A percentile compares a stretch with the other conserved stretches of the same genome.
Evolutionary conservation across 1,140 invertebrate genomes (phyloP).

Genomic region (Drosophila yakuba): DNA sequence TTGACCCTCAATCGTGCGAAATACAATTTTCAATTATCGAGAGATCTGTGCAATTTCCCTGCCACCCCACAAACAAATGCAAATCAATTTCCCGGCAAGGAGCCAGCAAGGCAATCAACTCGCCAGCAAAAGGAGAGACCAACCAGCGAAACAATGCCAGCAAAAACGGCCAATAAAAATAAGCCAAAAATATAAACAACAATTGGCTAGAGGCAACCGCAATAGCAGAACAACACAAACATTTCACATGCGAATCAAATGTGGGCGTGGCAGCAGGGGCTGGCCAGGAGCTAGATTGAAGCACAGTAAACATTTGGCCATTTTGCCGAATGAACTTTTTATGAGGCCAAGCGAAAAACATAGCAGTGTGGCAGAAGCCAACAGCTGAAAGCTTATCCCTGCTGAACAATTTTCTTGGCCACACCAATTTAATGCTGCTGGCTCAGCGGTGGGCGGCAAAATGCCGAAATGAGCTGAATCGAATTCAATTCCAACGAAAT

Average conservation of each 20-base stretch:
- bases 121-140: conserved; percentile 8
- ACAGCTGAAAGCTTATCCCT: conserved; percentile 41
- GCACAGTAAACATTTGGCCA: conserved; percentile 64
- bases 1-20: conserved; percentile 30
- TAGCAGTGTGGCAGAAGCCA: conserved; percentile 17
- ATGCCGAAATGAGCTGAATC: conserved; percentile 30
- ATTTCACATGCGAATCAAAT: conserved; percentile 25
- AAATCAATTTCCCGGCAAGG: conserved; percentile 56
- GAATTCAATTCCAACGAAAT: conserved; percentile 63
- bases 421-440: conserved; percentile 56
- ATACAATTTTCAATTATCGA: conserved; percentile 74
- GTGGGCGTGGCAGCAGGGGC: conserved; percentile 23
- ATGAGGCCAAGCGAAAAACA: conserved; percentile 44
- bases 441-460: conserved; percentile 22
- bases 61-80: conserved; percentile 40
- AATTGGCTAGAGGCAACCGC: conserved; percentile 61
- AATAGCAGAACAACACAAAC: conserved; percentile 18
- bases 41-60: conserved; percentile 54
- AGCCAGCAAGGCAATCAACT: conserved; percentile 53
- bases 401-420: conserved; percentile 68
- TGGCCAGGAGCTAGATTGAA: conserved; percentile 16
- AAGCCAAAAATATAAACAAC: conserved; percentile 74
- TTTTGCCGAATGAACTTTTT: conserved; percentile 75
- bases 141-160: conserved; percentile 59
- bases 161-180: conserved; percentile 69